Conservation (phyloP, 2,797 vertebrate genomes). For the Chiloscyllium punctatum region DNA sequence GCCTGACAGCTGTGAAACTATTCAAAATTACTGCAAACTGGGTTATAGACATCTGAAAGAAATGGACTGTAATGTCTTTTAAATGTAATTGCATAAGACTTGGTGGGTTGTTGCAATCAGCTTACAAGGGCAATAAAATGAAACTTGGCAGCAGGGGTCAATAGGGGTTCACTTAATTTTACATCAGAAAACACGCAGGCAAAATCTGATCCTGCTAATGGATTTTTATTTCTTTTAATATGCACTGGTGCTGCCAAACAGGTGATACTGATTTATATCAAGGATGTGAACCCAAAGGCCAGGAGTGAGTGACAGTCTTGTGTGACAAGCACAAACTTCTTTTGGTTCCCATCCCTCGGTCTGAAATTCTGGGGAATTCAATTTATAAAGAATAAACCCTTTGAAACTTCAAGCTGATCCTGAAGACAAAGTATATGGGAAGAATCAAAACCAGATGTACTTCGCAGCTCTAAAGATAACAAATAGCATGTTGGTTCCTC, state of each 20-base stretch:
- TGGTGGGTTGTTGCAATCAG: background rate
- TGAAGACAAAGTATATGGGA: constrained; percentile 77
- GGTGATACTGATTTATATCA: constrained; percentile 84
- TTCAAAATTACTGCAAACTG: background rate
- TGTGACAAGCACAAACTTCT: constrained; percentile 63
- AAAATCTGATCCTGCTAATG: constrained; percentile 64
- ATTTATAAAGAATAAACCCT: constrained; percentile 68
- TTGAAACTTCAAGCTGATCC: constrained; percentile 56
- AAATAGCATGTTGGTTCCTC: constrained; percentile 80
- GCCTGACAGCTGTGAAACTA: background rate
- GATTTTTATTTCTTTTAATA: constrained; percentile 69
- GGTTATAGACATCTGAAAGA: constrained; percentile 21
- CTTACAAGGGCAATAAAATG: constrained; percentile 43
- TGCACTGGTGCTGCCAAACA: constrained; percentile 72
- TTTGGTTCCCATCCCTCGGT: constrained; percentile 68
- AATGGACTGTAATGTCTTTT: constrained; percentile 10
- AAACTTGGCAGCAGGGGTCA: constrained; percentile 60
- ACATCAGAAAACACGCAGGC: constrained; percentile 54
- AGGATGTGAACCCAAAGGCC: constrained; percentile 65
- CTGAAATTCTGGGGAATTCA: constrained; percentile 90
- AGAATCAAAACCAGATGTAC: constrained; percentile 98
- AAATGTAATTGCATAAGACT: constrained; percentile 34
- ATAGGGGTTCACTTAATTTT: constrained; percentile 65
- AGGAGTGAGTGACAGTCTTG: constrained; percentile 57
- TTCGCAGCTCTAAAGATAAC: constrained; percentile 92